Evolutionary conservation across 2,113 vertebrate species (phyloP).

Genomic region (Platanista minor): DNA sequence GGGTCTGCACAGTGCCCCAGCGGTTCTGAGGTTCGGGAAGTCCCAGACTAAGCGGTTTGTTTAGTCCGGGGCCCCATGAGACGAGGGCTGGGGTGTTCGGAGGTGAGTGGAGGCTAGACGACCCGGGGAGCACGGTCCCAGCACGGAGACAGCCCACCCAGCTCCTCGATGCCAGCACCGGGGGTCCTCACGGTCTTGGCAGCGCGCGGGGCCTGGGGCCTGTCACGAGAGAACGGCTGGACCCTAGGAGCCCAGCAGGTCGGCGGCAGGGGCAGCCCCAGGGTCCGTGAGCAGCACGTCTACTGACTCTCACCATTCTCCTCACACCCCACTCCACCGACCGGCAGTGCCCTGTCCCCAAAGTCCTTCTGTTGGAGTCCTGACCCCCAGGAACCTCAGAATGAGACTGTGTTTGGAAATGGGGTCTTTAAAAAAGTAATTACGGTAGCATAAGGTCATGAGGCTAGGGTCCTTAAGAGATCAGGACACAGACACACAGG

Average conservation of each 20-base stretch:
- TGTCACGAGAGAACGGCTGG: background rate
- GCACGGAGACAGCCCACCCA: background rate
- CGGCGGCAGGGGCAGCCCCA: background rate
- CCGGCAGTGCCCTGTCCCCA: rapidly evolving
- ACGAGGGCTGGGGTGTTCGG: background rate
- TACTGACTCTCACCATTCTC: background rate
- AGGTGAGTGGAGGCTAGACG: background rate
- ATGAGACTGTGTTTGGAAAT: background rate
- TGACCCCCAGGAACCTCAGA: background rate
- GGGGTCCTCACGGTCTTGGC: background rate
- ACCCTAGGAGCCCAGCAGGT: too few relatives aligned
- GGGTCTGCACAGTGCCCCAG: background rate
- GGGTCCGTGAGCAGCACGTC: background rate
- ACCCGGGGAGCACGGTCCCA: background rate
- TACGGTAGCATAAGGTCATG: rapidly evolving
- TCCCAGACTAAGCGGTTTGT: rapidly evolving
- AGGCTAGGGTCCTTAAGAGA: background rate
- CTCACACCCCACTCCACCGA: background rate
- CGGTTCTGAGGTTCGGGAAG: background rate
- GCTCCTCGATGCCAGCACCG: rapidly evolving
- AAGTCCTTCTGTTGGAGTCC: background rate
- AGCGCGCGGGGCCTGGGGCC: background rate
- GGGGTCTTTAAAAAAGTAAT: background rate
- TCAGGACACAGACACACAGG: background rate
- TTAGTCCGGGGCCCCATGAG: background rate